These are phyloP conservation scores for Aurelia aurita DNA, from an alignment of 30 jellyfish, hydroid and myxozoan species.

Conservation along the genomic window DNA sequence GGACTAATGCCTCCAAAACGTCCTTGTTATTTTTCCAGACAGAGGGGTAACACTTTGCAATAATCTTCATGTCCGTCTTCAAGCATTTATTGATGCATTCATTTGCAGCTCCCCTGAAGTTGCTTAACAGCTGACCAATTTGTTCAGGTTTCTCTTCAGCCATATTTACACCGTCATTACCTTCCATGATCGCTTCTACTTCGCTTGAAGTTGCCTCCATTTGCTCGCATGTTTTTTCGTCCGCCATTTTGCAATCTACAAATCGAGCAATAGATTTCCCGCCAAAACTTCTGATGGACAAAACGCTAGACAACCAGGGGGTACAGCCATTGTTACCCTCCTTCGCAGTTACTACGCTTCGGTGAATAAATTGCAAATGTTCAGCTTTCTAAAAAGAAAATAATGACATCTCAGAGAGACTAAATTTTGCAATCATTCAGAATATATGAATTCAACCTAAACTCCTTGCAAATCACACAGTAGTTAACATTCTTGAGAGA, in stretches of 20 bases:
- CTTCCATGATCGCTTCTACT: neutral
- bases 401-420: too few species aligned
- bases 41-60: constrained; percentile 35
- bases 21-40: constrained; percentile 58
- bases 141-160: neutral
- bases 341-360: too few species aligned
- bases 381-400: too few species aligned
- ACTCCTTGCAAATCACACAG: too few species aligned
- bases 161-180: neutral
- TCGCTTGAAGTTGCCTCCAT: neutral
- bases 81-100: constrained; percentile 49
- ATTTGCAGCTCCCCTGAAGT: constrained; percentile 6
- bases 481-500: too few species aligned
- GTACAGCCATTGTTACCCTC: neutral
- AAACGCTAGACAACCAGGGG: constrained; percentile 18
- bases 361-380: too few species aligned
- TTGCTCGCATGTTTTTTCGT: neutral
- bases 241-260: constrained; percentile 33
- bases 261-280: constrained; percentile 43
- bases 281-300: constrained; percentile 8
- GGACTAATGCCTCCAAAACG: constrained; percentile 18
- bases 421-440: too few species aligned
- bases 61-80: constrained; percentile 17
- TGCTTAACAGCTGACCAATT: neutral
- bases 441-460: too few species aligned